These are phyloP conservation scores for Delphinapterus leucas DNA, from an alignment of 2,113 vertebrate species.

Conservation along the genomic window DNA sequence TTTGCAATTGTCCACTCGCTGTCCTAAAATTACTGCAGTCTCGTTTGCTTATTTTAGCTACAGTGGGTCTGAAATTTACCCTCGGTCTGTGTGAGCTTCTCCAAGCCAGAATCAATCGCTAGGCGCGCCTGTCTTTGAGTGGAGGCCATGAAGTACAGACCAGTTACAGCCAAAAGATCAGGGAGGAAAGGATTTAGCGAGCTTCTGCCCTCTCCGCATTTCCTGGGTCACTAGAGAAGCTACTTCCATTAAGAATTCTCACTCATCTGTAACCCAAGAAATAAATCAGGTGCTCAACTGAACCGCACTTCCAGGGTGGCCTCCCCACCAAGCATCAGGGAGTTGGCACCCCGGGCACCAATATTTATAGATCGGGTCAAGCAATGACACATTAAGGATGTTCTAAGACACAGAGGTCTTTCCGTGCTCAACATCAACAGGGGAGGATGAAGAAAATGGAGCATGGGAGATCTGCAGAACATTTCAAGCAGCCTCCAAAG, in stretches of 20 bases:
- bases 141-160: background rate
- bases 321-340: background rate
- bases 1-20: conserved; percentile 30
- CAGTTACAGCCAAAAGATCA: background rate
- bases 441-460: background rate
- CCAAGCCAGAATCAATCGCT: conserved; percentile 16
- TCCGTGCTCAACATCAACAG: background rate
- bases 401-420: conserved; percentile 31
- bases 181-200: conserved; percentile 43
- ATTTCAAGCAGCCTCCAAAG: background rate
- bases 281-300: conserved; percentile 66
- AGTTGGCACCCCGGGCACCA: conserved; percentile 38
- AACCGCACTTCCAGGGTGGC: conserved; percentile 17
- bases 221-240: conserved; percentile 65
- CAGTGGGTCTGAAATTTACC: conserved; percentile 37
- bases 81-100: background rate
- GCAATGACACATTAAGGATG: conserved; percentile 28
- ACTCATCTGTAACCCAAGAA: conserved; percentile 58
- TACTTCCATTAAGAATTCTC: conserved; percentile 65
- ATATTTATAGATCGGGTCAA: conserved; percentile 69
- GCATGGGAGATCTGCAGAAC: background rate
- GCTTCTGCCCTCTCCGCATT: conserved; percentile 47
- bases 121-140: background rate
- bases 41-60: conserved; percentile 62
- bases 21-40: conserved; percentile 46